Evolutionary conservation across 2,797 vertebrate genomes (phyloP), one percentile per base, ranked within the genome.

Genomic region (Melanotaenia pygmaea): DNA sequence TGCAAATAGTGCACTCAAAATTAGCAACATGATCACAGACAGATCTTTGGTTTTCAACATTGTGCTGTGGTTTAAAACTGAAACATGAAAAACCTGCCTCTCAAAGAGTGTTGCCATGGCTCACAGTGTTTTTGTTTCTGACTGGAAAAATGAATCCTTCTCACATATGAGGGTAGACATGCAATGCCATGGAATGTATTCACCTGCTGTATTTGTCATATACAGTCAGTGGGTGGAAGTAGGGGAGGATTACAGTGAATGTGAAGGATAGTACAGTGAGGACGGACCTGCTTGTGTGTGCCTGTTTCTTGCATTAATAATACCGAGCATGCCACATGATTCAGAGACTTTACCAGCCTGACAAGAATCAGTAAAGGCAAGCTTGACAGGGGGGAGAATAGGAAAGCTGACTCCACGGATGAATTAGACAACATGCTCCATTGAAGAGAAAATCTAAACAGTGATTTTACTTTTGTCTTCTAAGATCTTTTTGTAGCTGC

Each of bases 201-300:
- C 79, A 78, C 74, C 76, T 77, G 62, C 70, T 85, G 64, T 69
- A 50, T 88, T 86, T 88, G 78, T 85, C 71, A 68, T 14, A 59
- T 74, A 18, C 54, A 72, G 67, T 63, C 11, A 66, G 72, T 85
- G 72, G 83, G 70, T 82, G 81, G 73, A 77, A 58, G 69, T 28
- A 53, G 71, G 75, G 59, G 38, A 28, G 61, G 59, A 71, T 58
- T 38, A 59, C 37, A 26, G 35, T 68, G 61, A 60, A 64, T 70
- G 40, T 68, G 32, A 67, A 58, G 70, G 13, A 64, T 43, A 24
- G 68, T 43, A 47, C 40, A 69, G 30, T 64, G 32, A 51, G 24
- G 63, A 58, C 51, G 24, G 63, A 58, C 51, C 16, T 32, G 51
- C 38, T 16, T 35, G 24, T 47, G 43, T 56, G 30, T 70, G 24